Evolutionary conservation across 2,888 invertebrate genomes (phyloP).

Genomic region (Glaucopsyche alexis): DNA sequence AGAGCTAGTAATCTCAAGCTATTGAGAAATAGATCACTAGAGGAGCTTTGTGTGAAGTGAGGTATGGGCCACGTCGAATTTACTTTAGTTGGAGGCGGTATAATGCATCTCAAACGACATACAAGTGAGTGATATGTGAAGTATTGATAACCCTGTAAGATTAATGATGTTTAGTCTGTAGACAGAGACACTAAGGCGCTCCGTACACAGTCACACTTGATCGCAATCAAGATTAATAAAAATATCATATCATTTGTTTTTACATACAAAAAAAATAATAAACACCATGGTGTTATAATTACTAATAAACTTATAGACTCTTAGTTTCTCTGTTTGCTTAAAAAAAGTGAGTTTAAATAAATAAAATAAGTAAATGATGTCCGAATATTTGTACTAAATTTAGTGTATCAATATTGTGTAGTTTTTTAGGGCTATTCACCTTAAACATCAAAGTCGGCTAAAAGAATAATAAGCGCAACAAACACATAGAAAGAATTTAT

Average conservation of each 20-base stretch:
- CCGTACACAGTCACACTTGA: background rate
- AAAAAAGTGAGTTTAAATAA: background rate
- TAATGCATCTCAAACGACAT: conserved; percentile 29
- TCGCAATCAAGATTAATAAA: background rate
- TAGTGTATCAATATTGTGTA: background rate
- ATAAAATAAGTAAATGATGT: background rate
- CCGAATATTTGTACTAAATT: conserved; percentile 3
- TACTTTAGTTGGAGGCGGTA: conserved; percentile 35
- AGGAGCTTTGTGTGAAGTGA: conserved; percentile 39
- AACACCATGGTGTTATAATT: background rate
- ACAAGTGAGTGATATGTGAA: conserved; percentile 11
- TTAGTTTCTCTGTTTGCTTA: conserved; percentile 1
- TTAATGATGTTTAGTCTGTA: background rate
- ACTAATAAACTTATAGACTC: background rate
- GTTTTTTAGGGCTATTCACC: too few species aligned
- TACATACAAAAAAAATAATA: background rate
- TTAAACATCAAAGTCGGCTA: too few species aligned
- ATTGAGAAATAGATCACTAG: conserved; percentile 53
- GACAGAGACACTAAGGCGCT: background rate
- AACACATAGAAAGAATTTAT: too few species aligned
- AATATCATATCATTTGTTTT: background rate
- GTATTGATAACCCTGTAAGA: background rate
- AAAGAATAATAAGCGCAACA: too few species aligned
- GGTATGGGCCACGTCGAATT: conserved; percentile 39
- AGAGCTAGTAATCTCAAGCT: conserved; percentile 76